Evolutionary conservation across 30 jellyfish, hydroid and myxozoan species (phyloP).

Genomic region (Chironex yamaguchii): DNA sequence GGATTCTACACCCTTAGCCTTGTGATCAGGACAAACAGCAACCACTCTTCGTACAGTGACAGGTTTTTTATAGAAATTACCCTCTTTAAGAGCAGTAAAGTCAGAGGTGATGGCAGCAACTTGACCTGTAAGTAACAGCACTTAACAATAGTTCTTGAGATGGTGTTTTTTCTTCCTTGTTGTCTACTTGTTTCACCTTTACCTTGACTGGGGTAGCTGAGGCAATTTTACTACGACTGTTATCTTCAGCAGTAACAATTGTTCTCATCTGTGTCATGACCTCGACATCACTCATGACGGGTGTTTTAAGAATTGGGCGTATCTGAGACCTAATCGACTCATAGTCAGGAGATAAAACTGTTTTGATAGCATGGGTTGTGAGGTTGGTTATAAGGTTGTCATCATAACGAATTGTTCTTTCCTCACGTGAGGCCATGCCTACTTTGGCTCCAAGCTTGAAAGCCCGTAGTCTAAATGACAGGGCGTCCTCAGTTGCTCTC

Average conservation of each 20-base stretch:
- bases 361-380: slow-evolving; percentile 16
- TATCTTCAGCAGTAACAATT: too few species aligned
- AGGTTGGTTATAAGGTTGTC: slow-evolving; percentile 4
- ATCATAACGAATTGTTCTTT: slow-evolving; percentile 4
- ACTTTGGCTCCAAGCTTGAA: slow-evolving; percentile 9
- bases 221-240: too few species aligned
- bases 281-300: slow-evolving; percentile 4
- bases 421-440: background rate
- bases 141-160: background rate
- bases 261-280: background rate
- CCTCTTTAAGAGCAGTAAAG: background rate
- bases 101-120: background rate
- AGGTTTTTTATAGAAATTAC: background rate
- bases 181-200: background rate
- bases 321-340: background rate
- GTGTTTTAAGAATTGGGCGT: slow-evolving; percentile 13
- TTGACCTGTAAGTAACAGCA: background rate
- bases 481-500: slow-evolving; percentile 4
- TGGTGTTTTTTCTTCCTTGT: background rate
- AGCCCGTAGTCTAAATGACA: background rate
- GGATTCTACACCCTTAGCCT: background rate
- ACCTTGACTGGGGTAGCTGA: background rate
- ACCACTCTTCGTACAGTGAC: background rate
- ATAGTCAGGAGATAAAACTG: slow-evolving; percentile 33
- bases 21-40: background rate